Base-by-base conservation (phyloP, 2,797 vertebrate genomes). In the Peromyscus aztecus region DNA sequence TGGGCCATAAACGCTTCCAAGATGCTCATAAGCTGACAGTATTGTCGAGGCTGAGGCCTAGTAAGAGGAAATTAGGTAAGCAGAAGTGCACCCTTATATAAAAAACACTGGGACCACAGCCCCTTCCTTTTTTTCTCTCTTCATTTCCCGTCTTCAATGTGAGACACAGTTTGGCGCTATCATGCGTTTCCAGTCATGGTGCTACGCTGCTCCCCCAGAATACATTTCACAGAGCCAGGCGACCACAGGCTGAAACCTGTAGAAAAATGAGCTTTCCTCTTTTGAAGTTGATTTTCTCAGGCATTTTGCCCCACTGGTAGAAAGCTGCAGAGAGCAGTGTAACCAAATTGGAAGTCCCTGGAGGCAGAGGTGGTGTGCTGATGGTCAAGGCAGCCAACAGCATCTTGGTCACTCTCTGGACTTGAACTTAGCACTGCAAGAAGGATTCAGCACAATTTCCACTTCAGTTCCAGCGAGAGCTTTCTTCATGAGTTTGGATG, bases 381-480 rank as follows among this genome's bases (percentile, higher is more conserved):
- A 65, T 49, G 34, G 52, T 37, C 73, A 87, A 31, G 81, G 86
- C 71, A 69, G 90, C 19, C 71, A 94, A 77, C 11, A 14, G 57
- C 21, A 4, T 31, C 65, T 77, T 63, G 85, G 63, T 24, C 6
- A 31, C 31, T 59, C 8, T 61, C 65, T 52, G 46, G 81, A 88
- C 59, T 75, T 0, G 0, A 76, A 29, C n/a, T 73, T n/a, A 59
- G 78, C 86, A 63, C 37, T 31, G 10, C 29, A 34, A 57, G n/a
- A 92, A 61, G 43, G 89, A 27, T 52, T 85, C 84, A 63, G 37
- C 69, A 75, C 8, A 73, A 61, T 34, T 80, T 43, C 80, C 3
- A n/a, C 17, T 59, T 37, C 75, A 80, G 21, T 37, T 61, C 59
- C 59, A 93, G 61, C 2, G 7, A 86, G 49, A 46, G 61, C 69